phyloP scores from a whole-genome alignment of 2,888 invertebrate species.

The Lasioglossum figueresi region DNA sequence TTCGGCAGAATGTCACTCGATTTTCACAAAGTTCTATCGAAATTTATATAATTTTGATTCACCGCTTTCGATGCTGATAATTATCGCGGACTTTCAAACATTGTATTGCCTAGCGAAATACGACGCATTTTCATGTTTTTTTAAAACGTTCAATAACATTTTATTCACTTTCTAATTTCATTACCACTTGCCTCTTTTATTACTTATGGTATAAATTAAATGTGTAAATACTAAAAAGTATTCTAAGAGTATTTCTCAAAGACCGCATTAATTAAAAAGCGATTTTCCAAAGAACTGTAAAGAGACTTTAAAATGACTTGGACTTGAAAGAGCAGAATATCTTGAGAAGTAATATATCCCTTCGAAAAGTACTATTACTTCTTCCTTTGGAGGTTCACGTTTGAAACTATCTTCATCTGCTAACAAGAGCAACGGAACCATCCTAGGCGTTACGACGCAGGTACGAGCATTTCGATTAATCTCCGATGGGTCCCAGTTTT shows the following conservation, averaged over 20 bases:
- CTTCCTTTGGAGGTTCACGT: background rate
- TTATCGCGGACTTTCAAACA: too few relatives aligned
- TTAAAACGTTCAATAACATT: too few relatives aligned
- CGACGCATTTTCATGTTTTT: too few relatives aligned
- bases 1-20: too few relatives aligned
- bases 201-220: too few relatives aligned
- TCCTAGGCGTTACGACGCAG: constrained; percentile 15
- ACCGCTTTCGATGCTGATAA: too few relatives aligned
- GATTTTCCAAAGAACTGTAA: background rate
- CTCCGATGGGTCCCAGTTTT: constrained; percentile 41
- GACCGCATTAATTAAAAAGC: background rate
- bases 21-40: too few relatives aligned
- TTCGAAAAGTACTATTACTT: background rate
- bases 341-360: background rate
- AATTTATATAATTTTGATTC: too few relatives aligned
- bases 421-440: constrained; percentile 25
- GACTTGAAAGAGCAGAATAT: background rate
- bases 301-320: background rate
- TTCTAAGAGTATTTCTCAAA: background rate
- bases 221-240: too few relatives aligned
- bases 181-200: too few relatives aligned
- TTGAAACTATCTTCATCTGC: background rate
- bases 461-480: constrained; percentile 54
- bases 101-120: too few relatives aligned
- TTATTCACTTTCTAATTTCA: too few relatives aligned